Evolutionary conservation across 1,140 invertebrate genomes (phyloP).

Genomic region (Hyposmocoma kahamanoa): DNA sequence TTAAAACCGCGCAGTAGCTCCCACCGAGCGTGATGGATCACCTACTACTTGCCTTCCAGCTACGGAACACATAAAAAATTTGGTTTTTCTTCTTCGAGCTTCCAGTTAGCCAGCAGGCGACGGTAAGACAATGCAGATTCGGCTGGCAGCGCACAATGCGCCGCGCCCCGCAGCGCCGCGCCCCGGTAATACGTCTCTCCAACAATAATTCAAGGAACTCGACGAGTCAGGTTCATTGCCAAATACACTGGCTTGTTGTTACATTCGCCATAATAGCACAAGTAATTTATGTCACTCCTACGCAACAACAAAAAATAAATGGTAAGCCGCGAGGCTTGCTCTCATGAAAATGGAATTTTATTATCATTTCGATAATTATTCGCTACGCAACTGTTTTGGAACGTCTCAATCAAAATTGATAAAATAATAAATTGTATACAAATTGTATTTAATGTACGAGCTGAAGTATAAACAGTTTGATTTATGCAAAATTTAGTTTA

Average conservation of each 20-base stretch:
- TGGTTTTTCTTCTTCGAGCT: too few relatives aligned
- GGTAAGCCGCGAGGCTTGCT: too few relatives aligned
- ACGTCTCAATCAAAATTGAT: not conserved
- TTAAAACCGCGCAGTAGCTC: slow-evolving; percentile 11
- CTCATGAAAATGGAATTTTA: not conserved
- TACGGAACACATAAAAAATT: not conserved
- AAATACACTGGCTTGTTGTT: not conserved
- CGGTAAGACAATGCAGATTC: not conserved
- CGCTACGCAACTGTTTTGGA: not conserved
- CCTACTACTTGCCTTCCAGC: not conserved
- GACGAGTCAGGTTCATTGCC: not conserved
- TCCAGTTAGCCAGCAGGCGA: slow-evolving; percentile 3
- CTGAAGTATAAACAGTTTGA: slow-evolving; percentile 3
- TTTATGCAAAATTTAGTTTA: not conserved
- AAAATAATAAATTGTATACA: slow-evolving; percentile 5
- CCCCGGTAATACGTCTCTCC: not conserved
- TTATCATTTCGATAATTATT: not conserved
- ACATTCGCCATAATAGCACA: not conserved
- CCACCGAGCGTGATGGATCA: slow-evolving; percentile 8
- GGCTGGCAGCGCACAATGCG: not conserved
- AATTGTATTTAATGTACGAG: not conserved
- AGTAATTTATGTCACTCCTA: slow-evolving; percentile 2
- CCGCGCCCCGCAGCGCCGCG: not conserved
- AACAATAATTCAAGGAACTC: not conserved
- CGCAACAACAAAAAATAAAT: slow-evolving; percentile 1